phyloP scores from a whole-genome alignment of 2,797 vertebrate species.

The Cryptoblepharus egeriae region DNA sequence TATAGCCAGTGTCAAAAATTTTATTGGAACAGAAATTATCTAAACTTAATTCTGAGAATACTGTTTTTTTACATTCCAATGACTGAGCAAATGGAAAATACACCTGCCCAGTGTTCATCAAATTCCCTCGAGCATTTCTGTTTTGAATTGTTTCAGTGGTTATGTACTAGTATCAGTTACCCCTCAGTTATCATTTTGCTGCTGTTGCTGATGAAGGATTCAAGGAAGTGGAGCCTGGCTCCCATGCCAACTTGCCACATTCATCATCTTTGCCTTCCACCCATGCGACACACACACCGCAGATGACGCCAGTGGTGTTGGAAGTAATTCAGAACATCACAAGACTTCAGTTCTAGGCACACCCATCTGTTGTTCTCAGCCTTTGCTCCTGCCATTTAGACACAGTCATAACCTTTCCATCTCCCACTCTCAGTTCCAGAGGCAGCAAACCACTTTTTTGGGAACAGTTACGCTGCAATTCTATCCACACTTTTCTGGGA shows the following conservation, averaged over 20 bases:
- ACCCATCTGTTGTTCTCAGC: not conserved
- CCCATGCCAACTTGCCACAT: not conserved
- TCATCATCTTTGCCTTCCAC: not conserved
- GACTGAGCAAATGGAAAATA: not conserved
- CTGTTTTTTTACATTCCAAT: not conserved
- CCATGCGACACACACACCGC: not conserved
- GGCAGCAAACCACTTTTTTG: not conserved
- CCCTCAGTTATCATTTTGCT: too few relatives aligned
- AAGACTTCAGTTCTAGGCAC: not conserved
- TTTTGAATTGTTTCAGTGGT: not conserved
- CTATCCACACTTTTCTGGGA: too few relatives aligned
- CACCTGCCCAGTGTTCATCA: not conserved
- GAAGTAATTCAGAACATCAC: constrained; percentile 9
- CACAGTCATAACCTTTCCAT: not conserved
- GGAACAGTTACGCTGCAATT: too few relatives aligned
- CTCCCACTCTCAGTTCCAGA: not conserved
- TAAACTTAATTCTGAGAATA: not conserved
- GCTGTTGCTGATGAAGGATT: not conserved
- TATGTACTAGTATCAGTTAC: not conserved
- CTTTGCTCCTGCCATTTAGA: not conserved
- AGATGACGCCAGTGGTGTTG: not conserved
- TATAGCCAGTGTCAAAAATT: not conserved
- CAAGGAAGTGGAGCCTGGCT: not conserved
- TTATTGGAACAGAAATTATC: not conserved
- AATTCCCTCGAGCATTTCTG: not conserved